Base-by-base conservation (phyloP, 2,797 vertebrate species). In the Bovichtus diacanthus region DNA sequence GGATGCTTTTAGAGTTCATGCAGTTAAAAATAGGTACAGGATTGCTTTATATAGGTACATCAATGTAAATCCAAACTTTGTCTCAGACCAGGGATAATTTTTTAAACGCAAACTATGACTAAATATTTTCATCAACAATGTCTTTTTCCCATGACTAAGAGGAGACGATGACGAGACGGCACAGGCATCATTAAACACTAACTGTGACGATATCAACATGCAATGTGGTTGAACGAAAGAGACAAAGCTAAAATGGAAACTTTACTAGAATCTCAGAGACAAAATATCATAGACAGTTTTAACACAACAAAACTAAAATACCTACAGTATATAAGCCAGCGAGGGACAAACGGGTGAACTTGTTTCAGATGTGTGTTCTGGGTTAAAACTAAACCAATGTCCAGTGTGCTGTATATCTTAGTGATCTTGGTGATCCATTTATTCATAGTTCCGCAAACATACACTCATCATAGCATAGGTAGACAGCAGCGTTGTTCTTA, bases 1-100 rank as follows among this genome's bases (percentile, higher is more conserved):
- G 16, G 27, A 66, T 38, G 47, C 29, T 53, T 72, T 56, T 54
- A 49, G 38, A 53, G 60, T 73, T 13, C 51, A 38, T 29, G 38
- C 8, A 21, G 43, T 18, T 27, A 21, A 56, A 50, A 70, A 29
- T 23, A 44, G 10, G 69, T 12, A 10, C 21, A 27, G 31, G 34
- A 34, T 34, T 34, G 34, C 31, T 34, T 2, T 34, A 27, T 41
- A n/a, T 16, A 47, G 12, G 23, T 27, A 1, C 19, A 50, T 71
- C n/a, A n/a, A n/a, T n/a, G n/a, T n/a, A n/a, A n/a, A n/a, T n/a
- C 9, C 31, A 16, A 51, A 21, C 16, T 56, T 23, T 56, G 10
- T 70, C 58, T 58, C n/a, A 34, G 31, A 34, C 31, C 34, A 34
- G n/a, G n/a, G n/a, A n/a, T n/a, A n/a, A n/a, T n/a, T n/a, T n/a